Evolutionary conservation across 2,888 invertebrate species (phyloP).

Genomic region (Leucania comma): DNA sequence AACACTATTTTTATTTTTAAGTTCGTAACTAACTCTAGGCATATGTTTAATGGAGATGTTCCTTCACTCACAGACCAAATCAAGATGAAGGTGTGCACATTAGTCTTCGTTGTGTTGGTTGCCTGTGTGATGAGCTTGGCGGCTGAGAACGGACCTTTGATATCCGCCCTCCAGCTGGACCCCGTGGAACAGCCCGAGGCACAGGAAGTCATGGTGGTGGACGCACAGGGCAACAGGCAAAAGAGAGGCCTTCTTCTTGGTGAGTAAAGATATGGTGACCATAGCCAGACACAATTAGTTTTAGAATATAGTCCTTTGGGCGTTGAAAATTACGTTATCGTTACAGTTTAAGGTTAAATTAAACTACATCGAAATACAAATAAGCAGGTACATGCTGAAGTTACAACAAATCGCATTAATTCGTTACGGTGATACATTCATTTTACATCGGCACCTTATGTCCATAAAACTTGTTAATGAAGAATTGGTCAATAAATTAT

Average conservation of each 20-base stretch:
- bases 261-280: conserved; percentile 47
- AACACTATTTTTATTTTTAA: neutral
- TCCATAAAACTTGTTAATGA: no score
- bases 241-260: conserved; percentile 83
- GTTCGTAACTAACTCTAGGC: neutral
- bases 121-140: conserved; percentile 77
- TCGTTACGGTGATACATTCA: no score
- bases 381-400: no score
- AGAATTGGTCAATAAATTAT: no score
- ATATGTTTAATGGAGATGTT: neutral
- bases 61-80: conserved; percentile 31
- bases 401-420: no score
- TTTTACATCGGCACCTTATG: no score
- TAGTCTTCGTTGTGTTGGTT: conserved; percentile 76
- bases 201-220: conserved; percentile 57
- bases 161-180: conserved; percentile 67
- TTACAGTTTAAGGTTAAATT: no score
- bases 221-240: conserved; percentile 69
- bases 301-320: neutral
- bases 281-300: neutral
- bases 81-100: conserved; percentile 68
- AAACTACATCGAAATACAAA: no score
- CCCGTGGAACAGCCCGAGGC: conserved; percentile 57
- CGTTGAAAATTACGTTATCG: neutral
- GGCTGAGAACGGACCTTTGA: conserved; percentile 73